A percentile compares a stretch with the other conserved stretches of the same genome.
phyloP scores from a whole-genome alignment of 92 coral and sea anemone species.

The Zoanthus gigantus region DNA sequence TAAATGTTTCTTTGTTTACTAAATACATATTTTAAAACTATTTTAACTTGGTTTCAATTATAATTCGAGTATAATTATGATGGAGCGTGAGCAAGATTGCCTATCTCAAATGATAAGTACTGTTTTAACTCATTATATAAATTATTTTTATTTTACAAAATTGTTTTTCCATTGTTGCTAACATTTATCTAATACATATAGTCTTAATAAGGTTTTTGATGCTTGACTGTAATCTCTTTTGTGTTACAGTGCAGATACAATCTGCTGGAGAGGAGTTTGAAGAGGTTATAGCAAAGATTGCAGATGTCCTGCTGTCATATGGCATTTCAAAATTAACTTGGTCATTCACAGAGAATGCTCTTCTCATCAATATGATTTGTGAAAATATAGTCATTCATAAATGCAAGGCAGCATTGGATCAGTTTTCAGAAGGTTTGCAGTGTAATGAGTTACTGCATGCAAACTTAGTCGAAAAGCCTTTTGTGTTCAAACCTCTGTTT shows the following conservation, averaged over 20 bases:
- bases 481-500: slow-evolving; percentile 23
- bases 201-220: background rate
- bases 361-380: slow-evolving; percentile 32
- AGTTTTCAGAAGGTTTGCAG: slow-evolving; percentile 49
- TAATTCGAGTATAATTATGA: too few relatives aligned
- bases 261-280: slow-evolving; percentile 22
- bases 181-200: too few relatives aligned
- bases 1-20: too few relatives aligned
- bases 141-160: too few relatives aligned
- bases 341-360: slow-evolving; percentile 22
- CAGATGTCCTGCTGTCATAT: slow-evolving; percentile 37
- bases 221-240: background rate
- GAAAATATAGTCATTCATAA: slow-evolving; percentile 20
- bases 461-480: slow-evolving; percentile 19
- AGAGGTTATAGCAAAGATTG: background rate
- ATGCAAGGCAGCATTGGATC: slow-evolving; percentile 52
- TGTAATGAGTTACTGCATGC: slow-evolving; percentile 16
- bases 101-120: too few relatives aligned
- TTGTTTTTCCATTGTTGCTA: too few relatives aligned
- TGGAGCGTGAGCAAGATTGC: too few relatives aligned
- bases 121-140: too few relatives aligned
- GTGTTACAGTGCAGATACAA: slow-evolving; percentile 13
- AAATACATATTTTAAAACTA: too few relatives aligned
- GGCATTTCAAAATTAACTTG: slow-evolving; percentile 44
- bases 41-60: too few relatives aligned